A percentile compares a stretch with the other conserved stretches of the same genome.
Evolutionary conservation across 2,797 vertebrate species (phyloP).

Genomic region (Onychomys arenicola): DNA sequence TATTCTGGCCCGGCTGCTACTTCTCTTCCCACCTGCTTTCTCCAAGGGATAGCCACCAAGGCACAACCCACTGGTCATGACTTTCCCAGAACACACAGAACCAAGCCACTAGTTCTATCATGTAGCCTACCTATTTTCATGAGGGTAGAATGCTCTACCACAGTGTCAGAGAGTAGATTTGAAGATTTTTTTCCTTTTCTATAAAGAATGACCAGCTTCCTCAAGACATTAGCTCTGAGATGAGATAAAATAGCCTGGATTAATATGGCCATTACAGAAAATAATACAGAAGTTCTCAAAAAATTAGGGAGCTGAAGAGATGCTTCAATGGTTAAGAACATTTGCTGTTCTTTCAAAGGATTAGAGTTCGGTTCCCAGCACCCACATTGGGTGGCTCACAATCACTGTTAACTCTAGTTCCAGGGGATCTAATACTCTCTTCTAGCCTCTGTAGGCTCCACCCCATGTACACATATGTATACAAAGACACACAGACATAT

Average conservation of each 20-base stretch:
- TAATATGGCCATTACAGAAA: neutral
- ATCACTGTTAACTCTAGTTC: neutral
- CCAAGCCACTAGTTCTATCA: neutral
- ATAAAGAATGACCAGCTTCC: neutral
- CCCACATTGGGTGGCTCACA: neutral
- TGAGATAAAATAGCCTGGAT: slow-evolving; percentile 14
- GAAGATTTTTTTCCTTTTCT: neutral
- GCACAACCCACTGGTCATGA: neutral
- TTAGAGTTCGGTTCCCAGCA: neutral
- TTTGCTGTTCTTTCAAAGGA: neutral
- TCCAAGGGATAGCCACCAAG: neutral
- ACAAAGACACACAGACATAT: neutral
- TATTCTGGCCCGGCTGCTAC: neutral
- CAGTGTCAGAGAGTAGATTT: neutral
- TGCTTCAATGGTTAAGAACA: neutral
- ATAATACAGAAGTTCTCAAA: neutral
- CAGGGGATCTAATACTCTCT: neutral
- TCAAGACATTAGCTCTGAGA: neutral
- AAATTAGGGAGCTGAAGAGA: neutral
- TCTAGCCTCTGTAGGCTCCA: neutral
- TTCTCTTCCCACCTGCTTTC: neutral
- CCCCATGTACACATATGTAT: neutral
- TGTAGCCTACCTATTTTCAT: neutral
- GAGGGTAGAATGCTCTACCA: neutral
- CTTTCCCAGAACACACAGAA: slow-evolving; percentile 15